Evolutionary conservation across 2,888 invertebrate genomes (phyloP).

Genomic region (Macrophya annulata): DNA sequence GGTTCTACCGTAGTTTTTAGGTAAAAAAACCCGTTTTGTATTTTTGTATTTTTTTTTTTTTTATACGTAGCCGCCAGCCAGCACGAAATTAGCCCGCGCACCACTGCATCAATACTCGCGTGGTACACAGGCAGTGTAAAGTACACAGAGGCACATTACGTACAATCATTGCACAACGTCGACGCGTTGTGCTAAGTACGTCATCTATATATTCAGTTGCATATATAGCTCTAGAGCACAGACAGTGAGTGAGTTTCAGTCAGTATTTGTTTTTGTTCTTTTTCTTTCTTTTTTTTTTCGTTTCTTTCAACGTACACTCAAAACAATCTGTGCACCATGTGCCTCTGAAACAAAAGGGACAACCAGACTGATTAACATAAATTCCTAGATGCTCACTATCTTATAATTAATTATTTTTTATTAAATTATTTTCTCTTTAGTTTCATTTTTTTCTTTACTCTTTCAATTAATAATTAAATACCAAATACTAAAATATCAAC

Average conservation of each 20-base stretch:
- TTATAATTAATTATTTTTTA: slow-evolving; percentile 52
- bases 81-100: slow-evolving; percentile 71
- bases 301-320: slow-evolving; percentile 52
- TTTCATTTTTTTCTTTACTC: not conserved
- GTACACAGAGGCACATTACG: slow-evolving; percentile 77
- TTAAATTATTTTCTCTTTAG: not conserved
- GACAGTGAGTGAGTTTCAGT: slow-evolving; percentile 78
- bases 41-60: slow-evolving; percentile 53
- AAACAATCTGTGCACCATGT: slow-evolving; percentile 83
- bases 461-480: not conserved
- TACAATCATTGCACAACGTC: slow-evolving; percentile 65
- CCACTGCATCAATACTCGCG: slow-evolving; percentile 69
- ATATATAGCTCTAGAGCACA: slow-evolving; percentile 75
- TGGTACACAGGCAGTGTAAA: slow-evolving; percentile 73
- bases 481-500: too few relatives aligned
- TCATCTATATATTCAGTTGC: slow-evolving; percentile 72
- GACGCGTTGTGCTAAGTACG: slow-evolving; percentile 67
- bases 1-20: slow-evolving; percentile 61
- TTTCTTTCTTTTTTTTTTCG: slow-evolving; percentile 1
- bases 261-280: slow-evolving; percentile 61
- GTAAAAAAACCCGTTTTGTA: slow-evolving; percentile 5
- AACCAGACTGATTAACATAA: slow-evolving; percentile 81
- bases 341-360: slow-evolving; percentile 91
- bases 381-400: slow-evolving; percentile 76
- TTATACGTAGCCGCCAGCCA: slow-evolving; percentile 64